Base-by-base conservation (phyloP, 1,140 invertebrate genomes). In the Ctenoplectra terminalis region DNA sequence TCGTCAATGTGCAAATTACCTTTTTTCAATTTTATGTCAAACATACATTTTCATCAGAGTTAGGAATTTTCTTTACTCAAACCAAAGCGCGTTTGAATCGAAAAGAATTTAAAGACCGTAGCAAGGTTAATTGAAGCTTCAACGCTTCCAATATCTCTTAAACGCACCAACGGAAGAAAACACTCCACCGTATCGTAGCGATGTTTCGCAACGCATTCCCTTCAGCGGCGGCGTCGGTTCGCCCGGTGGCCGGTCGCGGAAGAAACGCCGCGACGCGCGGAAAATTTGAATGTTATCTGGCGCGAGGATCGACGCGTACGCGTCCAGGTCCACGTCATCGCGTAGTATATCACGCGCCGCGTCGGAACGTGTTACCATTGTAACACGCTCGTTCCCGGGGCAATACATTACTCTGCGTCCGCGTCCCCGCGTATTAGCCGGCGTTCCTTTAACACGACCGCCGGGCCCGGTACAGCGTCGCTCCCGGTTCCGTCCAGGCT, bases 341-440 rank as follows among this genome's bases (percentile, higher is more conserved):
- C 70, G 72, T 75, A 83, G 66, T 86, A 87, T 87, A 87, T 87
- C 85, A 87, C 81, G 85, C 73, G 60, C 81, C 58, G 66, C 74
- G 85, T 82, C 85, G 77, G 81, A 72, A 85, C 82, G 83, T 79
- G 78, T 88, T 88, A 82, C 87, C 74, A 88, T 88, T 84, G 85
- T 84, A 87, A 84, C 85, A 82, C 74, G 82, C 85, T 84, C 81
- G 79, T 89, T 87, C 75, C 70, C 67, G 82, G 58, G 64, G 83
- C 87, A 82, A 90, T 90, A 90, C 85, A 89, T 89, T 87, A 89
- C 69, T 75, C 82, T 69, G 84, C 80, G 72, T 88, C 74, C 75
- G 66, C 75, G 69, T 86, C 80, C 69, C 26, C 84, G 61, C 73
- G 87, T 90, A 90, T 88, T 90, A 91, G 87, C 84, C 87, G 78